Percentiles rank a stretch among this genome's conserved stretches.
Conservation (phyloP, 2,888 invertebrate genomes). For the Pseudolycoriella hygida region DNA sequence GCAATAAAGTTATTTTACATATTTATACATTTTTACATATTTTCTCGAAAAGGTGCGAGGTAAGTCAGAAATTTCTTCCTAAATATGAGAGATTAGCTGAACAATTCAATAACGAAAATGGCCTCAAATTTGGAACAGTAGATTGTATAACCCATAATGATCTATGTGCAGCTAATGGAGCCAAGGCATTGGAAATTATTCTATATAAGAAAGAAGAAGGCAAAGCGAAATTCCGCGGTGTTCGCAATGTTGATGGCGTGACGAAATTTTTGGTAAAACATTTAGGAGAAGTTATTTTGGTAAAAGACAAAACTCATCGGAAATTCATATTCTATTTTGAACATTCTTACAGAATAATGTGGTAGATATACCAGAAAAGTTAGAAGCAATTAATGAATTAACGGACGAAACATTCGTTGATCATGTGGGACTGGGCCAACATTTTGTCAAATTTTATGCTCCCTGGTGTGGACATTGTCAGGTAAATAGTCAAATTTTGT, state of each 20-base stretch:
- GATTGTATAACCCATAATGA: background rate
- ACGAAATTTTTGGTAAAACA: constrained; percentile 4
- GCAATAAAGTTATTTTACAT: no score
- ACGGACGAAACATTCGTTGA: constrained; percentile 60
- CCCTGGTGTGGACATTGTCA: constrained; percentile 86
- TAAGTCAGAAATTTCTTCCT: background rate
- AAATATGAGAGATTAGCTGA: constrained; percentile 4
- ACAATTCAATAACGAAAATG: background rate
- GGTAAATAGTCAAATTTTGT: constrained; percentile 27
- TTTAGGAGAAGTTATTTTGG: constrained; percentile 5
- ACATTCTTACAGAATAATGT: background rate
- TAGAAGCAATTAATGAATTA: constrained; percentile 48
- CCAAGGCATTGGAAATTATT: background rate
- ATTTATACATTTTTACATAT: no score
- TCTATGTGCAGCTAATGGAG: background rate
- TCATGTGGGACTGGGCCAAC: constrained; percentile 52
- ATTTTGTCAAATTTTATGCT: constrained; percentile 82
- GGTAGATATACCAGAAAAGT: constrained; percentile 34
- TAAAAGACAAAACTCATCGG: background rate
- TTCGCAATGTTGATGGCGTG: constrained; percentile 2
- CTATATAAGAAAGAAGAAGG: constrained; percentile 2
- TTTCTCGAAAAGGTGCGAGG: constrained; percentile 2
- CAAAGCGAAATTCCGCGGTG: background rate
- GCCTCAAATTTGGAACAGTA: background rate
- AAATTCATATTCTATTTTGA: background rate